A percentile compares a stretch with the other conserved stretches of the same genome.
Evolutionary conservation across 2,888 invertebrate species (phyloP).

Genomic region (Resseliella maxima): DNA sequence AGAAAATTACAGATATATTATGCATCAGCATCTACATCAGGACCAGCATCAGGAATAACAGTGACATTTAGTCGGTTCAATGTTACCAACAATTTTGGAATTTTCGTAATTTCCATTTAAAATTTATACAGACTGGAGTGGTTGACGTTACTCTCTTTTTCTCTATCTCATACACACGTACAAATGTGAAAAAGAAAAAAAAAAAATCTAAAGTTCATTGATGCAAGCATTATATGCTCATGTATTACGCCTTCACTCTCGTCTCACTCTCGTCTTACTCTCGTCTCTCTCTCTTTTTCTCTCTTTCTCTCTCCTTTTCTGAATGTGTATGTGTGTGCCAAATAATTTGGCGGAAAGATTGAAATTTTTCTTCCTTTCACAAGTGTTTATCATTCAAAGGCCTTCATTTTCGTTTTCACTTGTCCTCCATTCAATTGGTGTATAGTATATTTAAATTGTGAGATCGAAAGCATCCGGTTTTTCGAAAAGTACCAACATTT

Average conservation of each 20-base stretch:
- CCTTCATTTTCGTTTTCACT: not conserved
- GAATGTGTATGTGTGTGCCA: constrained; percentile 21
- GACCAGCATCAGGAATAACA: not conserved
- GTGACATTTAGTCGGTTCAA: not conserved
- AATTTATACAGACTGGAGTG: constrained; percentile 35
- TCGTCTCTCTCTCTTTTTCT: too few species aligned
- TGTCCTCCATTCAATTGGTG: not conserved
- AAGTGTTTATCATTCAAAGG: constrained; percentile 39
- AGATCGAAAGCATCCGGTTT: constrained; percentile 45
- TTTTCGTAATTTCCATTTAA: constrained; percentile 45
- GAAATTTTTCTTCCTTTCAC: constrained; percentile 54
- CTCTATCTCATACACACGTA: not conserved
- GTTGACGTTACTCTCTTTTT: not conserved
- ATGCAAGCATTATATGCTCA: not conserved
- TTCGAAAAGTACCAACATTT: constrained; percentile 1
- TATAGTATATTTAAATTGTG: constrained; percentile 37
- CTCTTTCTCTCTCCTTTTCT: too few species aligned
- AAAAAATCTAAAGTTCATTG: not conserved
- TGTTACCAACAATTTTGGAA: constrained; percentile 43
- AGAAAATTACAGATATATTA: constrained; percentile 49
- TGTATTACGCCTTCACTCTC: too few species aligned
- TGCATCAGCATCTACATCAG: constrained; percentile 34
- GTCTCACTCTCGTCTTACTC: too few species aligned
- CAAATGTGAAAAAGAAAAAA: not conserved
- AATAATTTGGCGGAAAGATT: constrained; percentile 55